These are phyloP conservation scores for Drosophila elegans DNA, from an alignment of 1,140 invertebrate species.

Conservation along the genomic window DNA sequence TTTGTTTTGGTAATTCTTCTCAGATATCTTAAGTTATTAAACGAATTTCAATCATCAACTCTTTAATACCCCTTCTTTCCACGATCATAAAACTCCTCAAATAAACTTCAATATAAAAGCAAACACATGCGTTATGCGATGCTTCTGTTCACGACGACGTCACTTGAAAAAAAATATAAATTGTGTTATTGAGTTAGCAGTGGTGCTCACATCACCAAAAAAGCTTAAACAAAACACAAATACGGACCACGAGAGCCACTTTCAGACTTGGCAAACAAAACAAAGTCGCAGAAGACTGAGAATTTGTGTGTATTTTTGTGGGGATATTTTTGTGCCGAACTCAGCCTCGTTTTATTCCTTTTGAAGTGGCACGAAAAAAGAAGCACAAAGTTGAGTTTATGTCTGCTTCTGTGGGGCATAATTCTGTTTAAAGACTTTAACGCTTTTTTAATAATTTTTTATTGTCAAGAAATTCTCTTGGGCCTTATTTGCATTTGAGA, in stretches of 20 bases:
- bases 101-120: conserved; percentile 30
- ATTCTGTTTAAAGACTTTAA: conserved; percentile 76
- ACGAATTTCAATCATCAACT: conserved; percentile 14
- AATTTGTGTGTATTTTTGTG: conserved; percentile 61
- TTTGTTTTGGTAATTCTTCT: too few relatives aligned
- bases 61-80: conserved; percentile 5
- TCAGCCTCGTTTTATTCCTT: conserved; percentile 64
- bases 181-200: conserved; percentile 71
- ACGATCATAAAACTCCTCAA: conserved; percentile 6
- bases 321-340: conserved; percentile 48
- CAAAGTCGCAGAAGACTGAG: conserved; percentile 31
- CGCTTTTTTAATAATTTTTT: conserved; percentile 78
- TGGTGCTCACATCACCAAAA: conserved; percentile 22
- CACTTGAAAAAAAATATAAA: conserved; percentile 66
- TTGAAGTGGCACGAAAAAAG: conserved; percentile 66
- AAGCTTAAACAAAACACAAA: conserved; percentile 38
- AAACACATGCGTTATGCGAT: conserved; percentile 39
- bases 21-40: background rate
- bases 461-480: conserved; percentile 54
- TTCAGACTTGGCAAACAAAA: conserved; percentile 45
- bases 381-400: conserved; percentile 60
- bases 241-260: conserved; percentile 42
- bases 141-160: conserved; percentile 40
- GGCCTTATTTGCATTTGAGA: conserved; percentile 41
- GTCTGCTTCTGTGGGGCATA: conserved; percentile 50